These are phyloP conservation scores for Euura lappo DNA, from an alignment of 1,140 invertebrate genomes.

Conservation along the genomic window DNA sequence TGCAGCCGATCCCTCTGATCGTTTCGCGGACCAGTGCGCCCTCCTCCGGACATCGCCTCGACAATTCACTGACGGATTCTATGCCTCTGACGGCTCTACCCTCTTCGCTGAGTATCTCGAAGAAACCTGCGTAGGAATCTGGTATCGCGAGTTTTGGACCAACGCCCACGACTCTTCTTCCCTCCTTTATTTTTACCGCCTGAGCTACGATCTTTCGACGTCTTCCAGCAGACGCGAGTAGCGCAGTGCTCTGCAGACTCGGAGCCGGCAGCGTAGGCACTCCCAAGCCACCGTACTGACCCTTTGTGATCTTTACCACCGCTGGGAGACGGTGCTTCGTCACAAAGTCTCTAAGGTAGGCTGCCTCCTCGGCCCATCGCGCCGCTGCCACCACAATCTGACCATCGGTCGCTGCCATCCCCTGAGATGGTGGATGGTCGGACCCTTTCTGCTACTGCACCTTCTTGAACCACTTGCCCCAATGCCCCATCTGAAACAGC, in stretches of 20 bases:
- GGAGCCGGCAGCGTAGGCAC: constrained; percentile 85
- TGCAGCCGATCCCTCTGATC: constrained; percentile 79
- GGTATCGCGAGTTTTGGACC: constrained; percentile 88
- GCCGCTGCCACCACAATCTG: constrained; percentile 84
- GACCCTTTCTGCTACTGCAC: constrained; percentile 18
- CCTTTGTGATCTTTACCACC: constrained; percentile 90
- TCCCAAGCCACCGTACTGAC: constrained; percentile 88
- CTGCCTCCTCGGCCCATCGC: constrained; percentile 82
- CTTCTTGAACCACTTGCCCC: constrained; percentile 21
- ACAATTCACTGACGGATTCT: constrained; percentile 83
- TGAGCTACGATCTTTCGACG: constrained; percentile 87
- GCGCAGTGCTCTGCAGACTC: constrained; percentile 80
- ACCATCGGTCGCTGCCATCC: constrained; percentile 83
- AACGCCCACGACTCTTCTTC: constrained; percentile 74
- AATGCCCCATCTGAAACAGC: constrained; percentile 44
- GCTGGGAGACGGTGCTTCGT: constrained; percentile 80
- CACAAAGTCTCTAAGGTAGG: constrained; percentile 80
- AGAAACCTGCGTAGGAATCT: constrained; percentile 88
- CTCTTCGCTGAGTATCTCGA: constrained; percentile 93
- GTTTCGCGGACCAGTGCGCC: constrained; percentile 86
- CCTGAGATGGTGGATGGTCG: constrained; percentile 13
- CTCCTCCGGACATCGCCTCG: constrained; percentile 75
- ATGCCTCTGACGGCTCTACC: constrained; percentile 88
- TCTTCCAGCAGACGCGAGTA: constrained; percentile 83
- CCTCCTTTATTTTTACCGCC: constrained; percentile 90